Evolutionary conservation across 2,888 invertebrate species (phyloP).

Genomic region (Caenorhabditis imperialis): DNA sequence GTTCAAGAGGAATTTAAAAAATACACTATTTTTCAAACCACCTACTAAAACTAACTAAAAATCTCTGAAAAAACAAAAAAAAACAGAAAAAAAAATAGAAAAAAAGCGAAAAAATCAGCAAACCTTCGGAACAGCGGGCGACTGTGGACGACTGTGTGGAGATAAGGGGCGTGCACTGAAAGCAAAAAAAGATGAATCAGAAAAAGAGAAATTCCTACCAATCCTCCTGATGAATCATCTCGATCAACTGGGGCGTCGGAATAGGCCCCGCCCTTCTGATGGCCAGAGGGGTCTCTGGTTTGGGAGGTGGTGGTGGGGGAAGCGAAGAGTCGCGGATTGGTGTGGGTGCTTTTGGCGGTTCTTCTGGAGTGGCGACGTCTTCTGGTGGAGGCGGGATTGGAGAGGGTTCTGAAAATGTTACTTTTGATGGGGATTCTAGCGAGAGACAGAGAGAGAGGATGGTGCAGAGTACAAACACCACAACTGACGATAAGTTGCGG

Average conservation of each 20-base stretch:
- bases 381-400: no score
- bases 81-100: neutral
- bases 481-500: no score
- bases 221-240: constrained; percentile 59
- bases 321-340: constrained; percentile 35
- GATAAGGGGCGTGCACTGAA: constrained; percentile 34
- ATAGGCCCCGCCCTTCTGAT: constrained; percentile 31
- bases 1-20: no score
- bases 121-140: constrained; percentile 43
- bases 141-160: constrained; percentile 39
- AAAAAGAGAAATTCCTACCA: constrained; percentile 11
- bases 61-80: neutral
- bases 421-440: no score
- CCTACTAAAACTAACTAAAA: neutral
- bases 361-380: constrained; percentile 9
- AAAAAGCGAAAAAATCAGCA: constrained; percentile 5
- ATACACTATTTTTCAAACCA: neutral
- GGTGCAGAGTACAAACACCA: no score
- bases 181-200: neutral
- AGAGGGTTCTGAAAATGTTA: no score
- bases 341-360: constrained; percentile 31
- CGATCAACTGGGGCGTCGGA: constrained; percentile 60
- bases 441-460: no score
- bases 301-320: constrained; percentile 48
- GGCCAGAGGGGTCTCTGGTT: constrained; percentile 44